Base-by-base conservation (phyloP, 2,888 invertebrate genomes). In the Loripinus fragilis region DNA sequence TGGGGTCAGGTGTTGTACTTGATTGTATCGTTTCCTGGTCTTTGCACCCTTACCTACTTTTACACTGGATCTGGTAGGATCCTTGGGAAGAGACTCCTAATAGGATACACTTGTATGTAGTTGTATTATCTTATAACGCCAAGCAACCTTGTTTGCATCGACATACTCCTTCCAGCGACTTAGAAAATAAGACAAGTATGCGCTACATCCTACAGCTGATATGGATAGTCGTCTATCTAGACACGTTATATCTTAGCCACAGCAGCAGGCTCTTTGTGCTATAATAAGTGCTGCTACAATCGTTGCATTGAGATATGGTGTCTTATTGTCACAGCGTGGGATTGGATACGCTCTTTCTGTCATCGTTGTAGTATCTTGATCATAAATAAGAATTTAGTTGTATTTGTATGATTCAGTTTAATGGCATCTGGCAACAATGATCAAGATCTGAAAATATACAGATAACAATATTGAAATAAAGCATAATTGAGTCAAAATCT, bases 251-350 rank as follows among this genome's bases (percentile, higher is more conserved):
- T 35, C 52, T 25, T 50, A 2, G 71, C 38, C 5, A 12, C 7
- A 5, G 12, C 12, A 12, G 5, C 38, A 38, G 38, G 5, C 15
- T 3, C 12, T 17, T 30, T 52, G 71, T 2, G 52, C 35, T 15
- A 12, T 71, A 8, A 52, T 3, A 12, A 71, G 25, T 7, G 71
- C 71, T 10, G 71, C 71, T 1, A 30, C 71, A n/a, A 71, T 52
- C 2, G 33, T 55, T 17, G 30, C 71, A 50, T 71, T 55, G 15
- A n/a, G n/a, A n/a, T n/a, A n/a, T n/a, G n/a, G n/a, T n/a, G n/a
- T n/a, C n/a, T n/a, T n/a, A n/a, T n/a, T n/a, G n/a, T n/a, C n/a
- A n/a, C n/a, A n/a, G n/a, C n/a, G n/a, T n/a, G n/a, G n/a, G n/a
- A n/a, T n/a, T n/a, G n/a, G n/a, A n/a, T n/a, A n/a, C n/a, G n/a